A percentile compares a stretch with the other conserved stretches of the same genome.
These are phyloP conservation scores for Iselma pallidipennis DNA, from an alignment of 2,888 invertebrate genomes.

Conservation along the genomic window DNA sequence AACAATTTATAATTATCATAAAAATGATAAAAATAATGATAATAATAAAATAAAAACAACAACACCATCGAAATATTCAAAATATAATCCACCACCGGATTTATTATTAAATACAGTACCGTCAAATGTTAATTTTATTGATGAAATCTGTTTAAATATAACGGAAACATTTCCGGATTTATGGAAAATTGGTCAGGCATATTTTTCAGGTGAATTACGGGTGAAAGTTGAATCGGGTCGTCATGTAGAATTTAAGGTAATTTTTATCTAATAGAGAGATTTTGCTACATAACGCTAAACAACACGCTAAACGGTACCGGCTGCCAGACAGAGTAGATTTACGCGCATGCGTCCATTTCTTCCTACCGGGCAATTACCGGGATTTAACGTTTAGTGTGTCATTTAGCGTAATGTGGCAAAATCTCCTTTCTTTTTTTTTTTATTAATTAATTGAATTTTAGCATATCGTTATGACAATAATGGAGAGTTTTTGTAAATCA, in stretches of 20 bases:
- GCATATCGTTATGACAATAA: slow-evolving; percentile 79
- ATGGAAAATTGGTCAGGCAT: slow-evolving; percentile 94
- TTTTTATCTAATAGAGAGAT: no score
- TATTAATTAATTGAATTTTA: slow-evolving; percentile 42
- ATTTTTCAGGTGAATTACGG: slow-evolving; percentile 87
- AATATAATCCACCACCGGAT: slow-evolving; percentile 46
- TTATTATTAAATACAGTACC: slow-evolving; percentile 58
- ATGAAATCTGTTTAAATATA: slow-evolving; percentile 77
- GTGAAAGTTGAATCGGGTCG: slow-evolving; percentile 73
- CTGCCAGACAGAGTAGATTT: no score
- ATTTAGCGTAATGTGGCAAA: no score
- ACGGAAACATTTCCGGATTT: slow-evolving; percentile 83
- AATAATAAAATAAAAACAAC: slow-evolving; percentile 43
- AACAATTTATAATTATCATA: slow-evolving; percentile 67
- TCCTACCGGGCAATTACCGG: no score
- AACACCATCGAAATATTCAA: slow-evolving; percentile 47
- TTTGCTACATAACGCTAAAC: no score
- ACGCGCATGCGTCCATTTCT: no score
- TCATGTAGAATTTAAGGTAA: slow-evolving; percentile 49
- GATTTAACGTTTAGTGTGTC: no score
- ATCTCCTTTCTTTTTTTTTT: no score
- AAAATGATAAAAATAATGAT: slow-evolving; percentile 55
- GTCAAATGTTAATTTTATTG: slow-evolving; percentile 74
- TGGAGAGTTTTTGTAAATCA: slow-evolving; percentile 74
- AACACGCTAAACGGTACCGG: no score